Base-by-base conservation (phyloP, 1,140 invertebrate species). In the Macrosteles quadrilineatus region DNA sequence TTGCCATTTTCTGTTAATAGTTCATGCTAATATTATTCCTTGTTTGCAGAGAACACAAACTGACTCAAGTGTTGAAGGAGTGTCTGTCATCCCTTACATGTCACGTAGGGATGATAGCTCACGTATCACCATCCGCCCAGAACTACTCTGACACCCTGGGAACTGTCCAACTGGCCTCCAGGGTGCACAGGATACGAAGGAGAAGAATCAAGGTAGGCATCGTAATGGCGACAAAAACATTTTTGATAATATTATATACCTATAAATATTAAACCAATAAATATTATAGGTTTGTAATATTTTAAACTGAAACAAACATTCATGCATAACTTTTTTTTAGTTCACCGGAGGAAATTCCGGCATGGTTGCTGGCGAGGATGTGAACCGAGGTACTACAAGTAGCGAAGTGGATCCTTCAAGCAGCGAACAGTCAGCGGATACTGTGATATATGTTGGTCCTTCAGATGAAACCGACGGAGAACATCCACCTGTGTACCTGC, bases 361-460 rank as follows among this genome's bases (percentile, higher is more conserved):
- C 14, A 21, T 43, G 12, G 23, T 66, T 1, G 63, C 90, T 1
- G 89, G 89, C 3, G 91, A 92, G 78, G 90, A 92, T 76, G 86
- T 86, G 1, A 85, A 85, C 0, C 83, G 86, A 74, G 85, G 81
- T 70, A 84, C 83, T 0, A 90, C 89, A 45, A 92, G 89, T 64
- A 94, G 93, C 78, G 94, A 95, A 74, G 94, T 95, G 67, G 95
- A 97, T 83, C 95, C 95, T 3, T 97, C 95, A 0, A 96, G 94
- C 76, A 97, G 94, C 78, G 96, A 98, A 79, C 85, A 97, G 77
- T 97, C 94, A 0, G 96, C 95, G 64, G 96, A 98, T 80, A 98
- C 96, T 0, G 96, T 98, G 32, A 98, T 98, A 76, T 98, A 97
- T 81, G 89, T 97, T 19, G 96, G 96, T 11, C 91, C 92, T n/a